phyloP scores from a whole-genome alignment of 2,113 vertebrate genomes.

The Corydoras sp. region DNA sequence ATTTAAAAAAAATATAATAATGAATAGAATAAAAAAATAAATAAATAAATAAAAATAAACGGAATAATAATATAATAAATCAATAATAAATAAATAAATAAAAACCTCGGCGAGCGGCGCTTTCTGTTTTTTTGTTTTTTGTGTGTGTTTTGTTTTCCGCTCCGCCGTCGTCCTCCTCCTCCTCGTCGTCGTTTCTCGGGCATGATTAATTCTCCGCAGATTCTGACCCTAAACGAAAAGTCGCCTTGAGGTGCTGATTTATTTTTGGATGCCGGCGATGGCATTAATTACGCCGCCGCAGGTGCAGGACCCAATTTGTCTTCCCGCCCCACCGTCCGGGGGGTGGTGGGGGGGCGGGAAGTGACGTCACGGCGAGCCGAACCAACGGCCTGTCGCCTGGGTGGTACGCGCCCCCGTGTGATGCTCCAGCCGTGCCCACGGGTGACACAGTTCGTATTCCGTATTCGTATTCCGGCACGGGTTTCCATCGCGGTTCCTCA shows the following conservation, averaged over 20 bases:
- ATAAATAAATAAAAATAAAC: too few species aligned
- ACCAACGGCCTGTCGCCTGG: conserved; percentile 15
- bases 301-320: conserved; percentile 71
- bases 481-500: too few species aligned
- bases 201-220: conserved; percentile 69
- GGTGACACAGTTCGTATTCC: conserved; percentile 3
- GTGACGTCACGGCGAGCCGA: conserved; percentile 21
- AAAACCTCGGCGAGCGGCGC: conserved; percentile 43
- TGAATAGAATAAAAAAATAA: too few species aligned
- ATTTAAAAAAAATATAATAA: too few species aligned
- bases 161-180: neutral
- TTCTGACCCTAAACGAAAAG: conserved; percentile 77
- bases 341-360: conserved; percentile 1
- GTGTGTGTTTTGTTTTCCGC: neutral
- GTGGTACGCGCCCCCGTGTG: conserved; percentile 7
- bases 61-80: too few species aligned
- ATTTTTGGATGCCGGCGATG: conserved; percentile 60
- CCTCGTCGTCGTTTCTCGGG: conserved; percentile 32
- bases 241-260: conserved; percentile 75
- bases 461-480: too few species aligned
- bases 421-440: conserved; percentile 4
- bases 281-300: conserved; percentile 72
- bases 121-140: too few species aligned
- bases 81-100: too few species aligned
- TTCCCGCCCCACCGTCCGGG: conserved; percentile 30